Percentiles rank a stretch among this genome's conserved stretches.
Conservation (phyloP, 2,888 invertebrate genomes). For the Eupithecia dodoneata region DNA sequence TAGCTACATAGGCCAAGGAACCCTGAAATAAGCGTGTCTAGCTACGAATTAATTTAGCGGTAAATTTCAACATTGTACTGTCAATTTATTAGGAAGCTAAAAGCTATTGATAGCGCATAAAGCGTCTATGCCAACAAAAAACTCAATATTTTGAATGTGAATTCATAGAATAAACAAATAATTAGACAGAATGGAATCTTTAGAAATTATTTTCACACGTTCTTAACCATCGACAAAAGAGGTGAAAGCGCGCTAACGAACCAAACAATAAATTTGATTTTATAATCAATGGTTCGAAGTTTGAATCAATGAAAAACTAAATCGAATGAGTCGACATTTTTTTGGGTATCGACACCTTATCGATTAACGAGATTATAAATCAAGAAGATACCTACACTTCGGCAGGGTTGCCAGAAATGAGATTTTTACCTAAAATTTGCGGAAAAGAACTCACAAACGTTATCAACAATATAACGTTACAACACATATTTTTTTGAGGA, state of each 20-base stretch:
- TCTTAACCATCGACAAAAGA: conserved; percentile 66
- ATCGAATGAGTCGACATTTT: conserved; percentile 75
- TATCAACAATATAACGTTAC: neutral
- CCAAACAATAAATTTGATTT: conserved; percentile 69
- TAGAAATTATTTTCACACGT: conserved; percentile 64
- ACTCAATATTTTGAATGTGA: conserved; percentile 27
- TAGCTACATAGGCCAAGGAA: neutral
- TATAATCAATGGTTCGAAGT: conserved; percentile 53
- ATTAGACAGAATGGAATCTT: conserved; percentile 23
- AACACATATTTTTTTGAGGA: neutral
- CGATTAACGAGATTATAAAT: conserved; percentile 69
- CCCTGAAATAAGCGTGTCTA: neutral
- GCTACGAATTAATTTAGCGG: neutral
- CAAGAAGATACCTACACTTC: conserved; percentile 48
- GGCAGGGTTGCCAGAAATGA: conserved; percentile 5
- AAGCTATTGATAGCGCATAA: conserved; percentile 35
- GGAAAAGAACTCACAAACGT: neutral
- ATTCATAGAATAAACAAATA: conserved; percentile 21
- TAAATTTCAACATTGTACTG: conserved; percentile 19
- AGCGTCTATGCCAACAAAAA: conserved; percentile 18
- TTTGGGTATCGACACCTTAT: conserved; percentile 33
- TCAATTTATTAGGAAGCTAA: conserved; percentile 18
- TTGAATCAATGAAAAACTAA: conserved; percentile 67
- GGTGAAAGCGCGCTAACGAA: conserved; percentile 62
- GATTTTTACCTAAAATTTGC: neutral